phyloP scores from a whole-genome alignment of 2,797 vertebrate species.

The Chromis chromis region DNA sequence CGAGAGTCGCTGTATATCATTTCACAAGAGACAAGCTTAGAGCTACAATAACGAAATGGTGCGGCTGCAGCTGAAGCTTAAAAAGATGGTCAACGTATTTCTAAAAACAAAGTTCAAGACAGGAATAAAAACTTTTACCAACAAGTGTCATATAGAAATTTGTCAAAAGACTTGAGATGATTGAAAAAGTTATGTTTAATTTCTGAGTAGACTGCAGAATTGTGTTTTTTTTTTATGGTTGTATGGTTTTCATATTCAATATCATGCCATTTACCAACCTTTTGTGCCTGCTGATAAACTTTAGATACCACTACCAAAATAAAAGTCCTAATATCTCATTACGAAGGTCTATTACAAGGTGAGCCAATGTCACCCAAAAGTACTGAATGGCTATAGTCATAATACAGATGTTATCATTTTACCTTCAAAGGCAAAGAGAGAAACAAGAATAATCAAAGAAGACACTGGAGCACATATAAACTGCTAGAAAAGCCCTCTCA shows the following conservation, averaged over 20 bases:
- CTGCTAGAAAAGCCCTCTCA: not conserved
- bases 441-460: not conserved
- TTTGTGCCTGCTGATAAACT: not conserved
- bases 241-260: not conserved
- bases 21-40: constrained; percentile 4
- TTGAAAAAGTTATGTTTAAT: too few species aligned
- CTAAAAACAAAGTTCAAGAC: not conserved
- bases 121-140: constrained; percentile 1
- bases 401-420: not conserved
- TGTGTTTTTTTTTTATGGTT: too few species aligned
- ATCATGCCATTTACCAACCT: not conserved
- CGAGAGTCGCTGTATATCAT: not conserved
- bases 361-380: not conserved
- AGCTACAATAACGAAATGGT: not conserved
- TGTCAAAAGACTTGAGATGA: too few species aligned
- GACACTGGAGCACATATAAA: not conserved
- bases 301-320: not conserved
- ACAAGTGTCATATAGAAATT: not conserved
- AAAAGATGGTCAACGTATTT: constrained; percentile 22
- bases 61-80: constrained; percentile 4
- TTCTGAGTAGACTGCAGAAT: not conserved
- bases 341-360: not conserved
- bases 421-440: not conserved
- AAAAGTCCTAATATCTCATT: not conserved
- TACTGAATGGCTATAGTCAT: not conserved